These are phyloP conservation scores for Cavia aperea DNA, from an alignment of 2,113 vertebrate species.

Conservation along the genomic window DNA sequence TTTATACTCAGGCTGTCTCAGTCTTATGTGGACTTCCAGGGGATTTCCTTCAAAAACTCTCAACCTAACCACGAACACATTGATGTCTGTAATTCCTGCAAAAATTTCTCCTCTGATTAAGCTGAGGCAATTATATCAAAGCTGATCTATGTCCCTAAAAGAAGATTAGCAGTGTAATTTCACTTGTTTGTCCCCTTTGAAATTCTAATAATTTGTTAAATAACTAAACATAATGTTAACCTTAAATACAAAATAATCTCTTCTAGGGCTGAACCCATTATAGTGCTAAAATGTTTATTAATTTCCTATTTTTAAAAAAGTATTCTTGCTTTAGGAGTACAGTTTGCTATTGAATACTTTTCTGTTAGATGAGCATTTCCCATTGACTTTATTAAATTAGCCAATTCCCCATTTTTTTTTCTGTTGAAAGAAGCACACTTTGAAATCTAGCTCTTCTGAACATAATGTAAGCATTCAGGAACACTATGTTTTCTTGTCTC, in stretches of 20 bases:
- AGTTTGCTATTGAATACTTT: not conserved
- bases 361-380: not conserved
- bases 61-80: not conserved
- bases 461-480: not conserved
- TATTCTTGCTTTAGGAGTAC: not conserved
- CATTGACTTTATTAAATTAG: not conserved
- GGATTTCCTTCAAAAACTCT: not conserved
- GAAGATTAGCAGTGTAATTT: not conserved
- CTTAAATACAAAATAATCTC: not conserved
- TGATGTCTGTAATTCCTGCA: not conserved
- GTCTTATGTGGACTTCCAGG: not conserved
- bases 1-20: not conserved
- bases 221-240: not conserved
- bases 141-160: not conserved
- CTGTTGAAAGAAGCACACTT: not conserved
- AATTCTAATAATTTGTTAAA: constrained; percentile 20
- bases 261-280: not conserved
- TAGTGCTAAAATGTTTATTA: not conserved
- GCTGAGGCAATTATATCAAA: not conserved
- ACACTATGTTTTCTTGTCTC: not conserved
- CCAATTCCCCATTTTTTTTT: not conserved
- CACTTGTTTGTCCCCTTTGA: not conserved
- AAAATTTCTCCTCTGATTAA: not conserved
- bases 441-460: not conserved
- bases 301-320: not conserved